phyloP scores from a whole-genome alignment of 2,113 vertebrate genomes.

The Eurystomus gularis region DNA sequence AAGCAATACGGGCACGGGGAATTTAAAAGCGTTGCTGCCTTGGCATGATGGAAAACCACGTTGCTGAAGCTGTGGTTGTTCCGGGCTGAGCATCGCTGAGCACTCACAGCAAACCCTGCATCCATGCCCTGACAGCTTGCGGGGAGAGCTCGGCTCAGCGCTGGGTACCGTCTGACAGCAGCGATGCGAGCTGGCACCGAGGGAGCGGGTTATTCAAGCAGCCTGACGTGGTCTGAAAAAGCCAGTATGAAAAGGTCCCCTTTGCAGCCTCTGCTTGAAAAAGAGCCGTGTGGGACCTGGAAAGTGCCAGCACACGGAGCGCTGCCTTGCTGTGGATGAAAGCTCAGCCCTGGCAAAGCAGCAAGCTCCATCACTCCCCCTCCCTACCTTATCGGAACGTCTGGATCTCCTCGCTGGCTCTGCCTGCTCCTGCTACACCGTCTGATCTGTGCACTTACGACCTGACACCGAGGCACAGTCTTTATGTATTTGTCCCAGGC shows the following conservation, averaged over 20 bases:
- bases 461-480: neutral
- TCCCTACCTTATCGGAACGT: fast-evolving
- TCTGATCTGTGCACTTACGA: neutral
- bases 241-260: neutral
- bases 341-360: neutral
- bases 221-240: neutral
- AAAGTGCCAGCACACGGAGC: neutral
- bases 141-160: neutral
- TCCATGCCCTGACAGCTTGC: fast-evolving
- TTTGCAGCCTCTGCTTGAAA: neutral
- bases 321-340: neutral
- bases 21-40: neutral
- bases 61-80: neutral
- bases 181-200: neutral
- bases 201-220: neutral
- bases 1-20: neutral
- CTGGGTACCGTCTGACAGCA: fast-evolving
- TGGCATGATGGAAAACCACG: neutral
- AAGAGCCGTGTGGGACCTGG: neutral
- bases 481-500: neutral
- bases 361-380: neutral
- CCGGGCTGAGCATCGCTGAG: neutral
- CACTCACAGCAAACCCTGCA: neutral
- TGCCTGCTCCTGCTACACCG: neutral
- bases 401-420: neutral